phyloP scores from a whole-genome alignment of 2,797 vertebrate species.

The Cossypha heuglini region DNA sequence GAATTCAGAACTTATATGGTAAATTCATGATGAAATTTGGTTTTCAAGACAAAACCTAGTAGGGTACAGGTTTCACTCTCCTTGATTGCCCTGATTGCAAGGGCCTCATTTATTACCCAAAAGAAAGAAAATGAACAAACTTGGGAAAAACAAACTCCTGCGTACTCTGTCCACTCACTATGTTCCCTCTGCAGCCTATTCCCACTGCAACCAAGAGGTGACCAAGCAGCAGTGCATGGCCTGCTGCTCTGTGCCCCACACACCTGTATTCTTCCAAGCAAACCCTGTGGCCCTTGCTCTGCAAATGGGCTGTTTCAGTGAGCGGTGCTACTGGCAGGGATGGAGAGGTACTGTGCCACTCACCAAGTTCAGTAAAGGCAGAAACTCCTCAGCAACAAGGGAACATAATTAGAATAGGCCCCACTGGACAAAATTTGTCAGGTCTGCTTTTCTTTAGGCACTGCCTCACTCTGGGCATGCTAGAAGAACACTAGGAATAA shows the following conservation, averaged over 20 bases:
- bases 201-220: not conserved
- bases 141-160: not conserved
- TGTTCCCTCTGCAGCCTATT: not conserved
- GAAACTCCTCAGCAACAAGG: not conserved
- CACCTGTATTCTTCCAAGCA: not conserved
- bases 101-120: not conserved
- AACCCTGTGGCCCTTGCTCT: not conserved
- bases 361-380: not conserved
- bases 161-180: not conserved
- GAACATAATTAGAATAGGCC: not conserved
- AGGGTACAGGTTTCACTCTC: not conserved
- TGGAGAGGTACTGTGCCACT: not conserved
- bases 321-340: not conserved
- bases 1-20: constrained; percentile 78
- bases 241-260: not conserved
- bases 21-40: not conserved
- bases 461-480: not conserved
- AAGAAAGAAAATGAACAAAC: not conserved
- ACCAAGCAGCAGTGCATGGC: not conserved
- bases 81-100: not conserved
- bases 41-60: not conserved
- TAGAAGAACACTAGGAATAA: not conserved
- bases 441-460: not conserved
- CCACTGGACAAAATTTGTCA: not conserved
- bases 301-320: not conserved